Percentiles rank a stretch among this genome's conserved stretches.
phyloP scores from a whole-genome alignment of 2,113 vertebrate species.

The Varanus salvator region DNA sequence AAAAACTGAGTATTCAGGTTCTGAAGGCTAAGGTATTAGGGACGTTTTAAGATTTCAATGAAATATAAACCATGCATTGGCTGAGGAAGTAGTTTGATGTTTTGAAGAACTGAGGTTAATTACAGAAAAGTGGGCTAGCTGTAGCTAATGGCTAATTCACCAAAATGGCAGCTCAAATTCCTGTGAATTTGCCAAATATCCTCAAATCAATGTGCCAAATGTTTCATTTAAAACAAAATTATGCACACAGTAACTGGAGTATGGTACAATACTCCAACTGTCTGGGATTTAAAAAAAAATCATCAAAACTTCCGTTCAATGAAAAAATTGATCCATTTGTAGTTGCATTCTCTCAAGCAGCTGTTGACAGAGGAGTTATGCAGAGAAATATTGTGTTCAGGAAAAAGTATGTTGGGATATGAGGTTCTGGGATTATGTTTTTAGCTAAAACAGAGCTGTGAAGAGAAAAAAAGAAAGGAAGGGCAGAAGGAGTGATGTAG shows the following conservation, averaged over 20 bases:
- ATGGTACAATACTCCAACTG: neutral
- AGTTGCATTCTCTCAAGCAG: neutral
- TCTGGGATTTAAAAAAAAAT: neutral
- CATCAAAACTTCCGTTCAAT: neutral
- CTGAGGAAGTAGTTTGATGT: neutral
- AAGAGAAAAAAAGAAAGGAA: neutral
- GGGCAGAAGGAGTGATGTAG: too few relatives aligned
- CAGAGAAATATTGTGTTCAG: neutral
- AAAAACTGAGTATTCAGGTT: neutral
- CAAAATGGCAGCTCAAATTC: neutral
- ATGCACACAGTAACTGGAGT: neutral
- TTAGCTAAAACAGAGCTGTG: neutral
- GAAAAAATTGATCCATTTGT: neutral
- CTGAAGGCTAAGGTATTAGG: neutral
- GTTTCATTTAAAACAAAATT: neutral
- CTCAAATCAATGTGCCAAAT: neutral
- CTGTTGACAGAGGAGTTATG: neutral
- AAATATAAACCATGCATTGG: neutral
- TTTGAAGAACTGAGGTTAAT: neutral
- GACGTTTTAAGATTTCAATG: neutral
- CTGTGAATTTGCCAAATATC: neutral
- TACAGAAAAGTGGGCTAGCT: fast-evolving
- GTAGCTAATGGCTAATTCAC: neutral
- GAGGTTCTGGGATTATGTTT: neutral
- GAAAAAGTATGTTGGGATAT: too few relatives aligned